These are phyloP conservation scores for Peromyscus nudipes DNA, from an alignment of 2,797 vertebrate genomes.

Conservation along the genomic window DNA sequence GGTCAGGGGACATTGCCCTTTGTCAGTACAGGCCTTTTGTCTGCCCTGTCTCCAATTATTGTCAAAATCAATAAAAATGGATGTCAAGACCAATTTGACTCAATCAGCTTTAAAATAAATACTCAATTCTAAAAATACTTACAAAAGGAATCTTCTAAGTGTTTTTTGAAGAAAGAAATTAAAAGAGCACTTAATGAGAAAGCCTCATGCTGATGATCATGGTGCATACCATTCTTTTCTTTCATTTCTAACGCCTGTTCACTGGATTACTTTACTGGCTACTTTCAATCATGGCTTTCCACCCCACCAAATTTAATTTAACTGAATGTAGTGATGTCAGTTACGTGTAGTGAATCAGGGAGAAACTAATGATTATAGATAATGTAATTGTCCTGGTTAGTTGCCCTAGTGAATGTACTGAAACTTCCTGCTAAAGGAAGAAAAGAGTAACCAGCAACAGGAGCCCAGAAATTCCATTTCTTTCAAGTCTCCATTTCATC, in stretches of 20 bases:
- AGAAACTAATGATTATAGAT: conserved; percentile 81
- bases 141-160: conserved; percentile 21
- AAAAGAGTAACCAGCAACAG: neutral
- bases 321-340: conserved; percentile 79
- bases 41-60: conserved; percentile 26
- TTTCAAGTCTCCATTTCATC: neutral
- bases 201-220: conserved; percentile 70
- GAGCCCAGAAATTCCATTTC: neutral
- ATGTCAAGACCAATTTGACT: conserved; percentile 30
- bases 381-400: conserved; percentile 73
- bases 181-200: conserved; percentile 72
- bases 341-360: conserved; percentile 81
- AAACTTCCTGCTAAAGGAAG: conserved; percentile 54
- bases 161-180: neutral
- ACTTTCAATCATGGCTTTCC: conserved; percentile 73
- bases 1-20: neutral
- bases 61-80: conserved; percentile 57
- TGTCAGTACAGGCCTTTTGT: conserved; percentile 1
- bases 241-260: conserved; percentile 77
- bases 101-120: conserved; percentile 70
- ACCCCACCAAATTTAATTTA: conserved; percentile 79
- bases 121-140: conserved; percentile 74
- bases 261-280: conserved; percentile 72
- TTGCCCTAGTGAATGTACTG: conserved; percentile 54
- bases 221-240: conserved; percentile 63